Evolutionary conservation across 2,113 vertebrate genomes (phyloP), one percentile per base, ranked within the genome.

Genomic region (Conger conger): DNA sequence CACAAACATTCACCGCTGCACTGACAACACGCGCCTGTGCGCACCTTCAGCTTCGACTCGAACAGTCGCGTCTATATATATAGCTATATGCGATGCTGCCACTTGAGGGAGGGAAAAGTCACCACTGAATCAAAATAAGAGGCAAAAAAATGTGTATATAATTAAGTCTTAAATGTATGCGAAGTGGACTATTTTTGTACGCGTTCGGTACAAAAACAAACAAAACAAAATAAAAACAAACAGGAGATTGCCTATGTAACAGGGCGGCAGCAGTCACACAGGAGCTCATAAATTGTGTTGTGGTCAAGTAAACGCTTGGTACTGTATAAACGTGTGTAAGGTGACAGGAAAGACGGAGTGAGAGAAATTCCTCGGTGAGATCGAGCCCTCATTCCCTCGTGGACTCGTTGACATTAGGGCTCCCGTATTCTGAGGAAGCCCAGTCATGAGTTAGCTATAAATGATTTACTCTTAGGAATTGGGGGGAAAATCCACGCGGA

Each of bases 281-380:
- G 90, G 89, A 87, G 88, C 92, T 87, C 93, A 89, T 94, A 94
- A 93, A 95, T 92, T 93, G 90, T 83, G 88, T 6, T 85, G 91
- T 87, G 91, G 84, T 89, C 91, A 86, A 87, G 88, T 45, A 88
- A 90, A 90, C 89, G 85, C 86, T 85, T 50, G 37, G 36, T 78
- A 78, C 80, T 37, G 1, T 79, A 77, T 76, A 23, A 88, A 77
- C 86, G 86, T 91, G 87, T 88, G 88, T 82, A 86, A 91, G 91
- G 91, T 92, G 93, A 94, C 91, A 92, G 91, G 90, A 87, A 88
- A 85, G 81, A 73, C 89, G 7, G 85, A 90, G 90, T 37, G 91
- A 87, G 90, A 84, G 54, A 84, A 84, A 78, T 60, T 30, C 76
- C 83, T 42, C 35, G 50, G 73, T 84, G 16, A 84, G 63, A 83